Base-by-base conservation (phyloP, 2,113 vertebrate genomes). In the Azemiops feae region DNA sequence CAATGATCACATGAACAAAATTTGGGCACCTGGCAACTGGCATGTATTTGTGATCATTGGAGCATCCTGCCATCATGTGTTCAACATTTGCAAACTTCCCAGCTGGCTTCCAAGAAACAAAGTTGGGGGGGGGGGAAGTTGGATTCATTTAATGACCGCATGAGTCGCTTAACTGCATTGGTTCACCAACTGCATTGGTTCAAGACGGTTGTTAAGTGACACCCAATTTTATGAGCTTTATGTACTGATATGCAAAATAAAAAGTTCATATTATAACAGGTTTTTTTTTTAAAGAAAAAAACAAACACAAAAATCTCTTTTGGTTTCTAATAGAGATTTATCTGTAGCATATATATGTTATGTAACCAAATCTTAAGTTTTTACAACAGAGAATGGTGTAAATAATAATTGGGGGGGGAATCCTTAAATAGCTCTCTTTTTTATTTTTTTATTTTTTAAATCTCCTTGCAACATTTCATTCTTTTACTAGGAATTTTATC, bases 371-470 rank as follows among this genome's bases (percentile, higher is more conserved):
- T 96, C 95, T 97, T 97, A 96, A 50, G 94, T 97, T 97, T 97
- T 97, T 97, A 97, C 96, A 97, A 97, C 97, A 96, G 81, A 94
- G 96, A 96, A 47, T 93, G 94, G 95, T 97, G 95, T 96, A 94
- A 89, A 95, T 54, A 85, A 69, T 50, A 81, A 81, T 16, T 9
- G 22, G 10, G 4, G 54, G 27, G 10, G 10, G 96, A 95, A 95
- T 96, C 95, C 93, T 98, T 98, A 98, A 98, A 98, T 97, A 98
- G 96, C 96, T 97, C 96, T 97, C 94, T 98, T 97, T 96, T 93
- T 64, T 96, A 97, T 96, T 96, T 95, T 96, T 95, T 93, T 64
- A 96, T 97, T 96, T 96, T 95, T 74, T 53, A 89, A 92, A 89
- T 92, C 93, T 60, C 89, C 96, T 97, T 95, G 96, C 96, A 96